These are phyloP conservation scores for Scartelaos histophorus DNA, from an alignment of 2,113 vertebrate species.

Conservation along the genomic window DNA sequence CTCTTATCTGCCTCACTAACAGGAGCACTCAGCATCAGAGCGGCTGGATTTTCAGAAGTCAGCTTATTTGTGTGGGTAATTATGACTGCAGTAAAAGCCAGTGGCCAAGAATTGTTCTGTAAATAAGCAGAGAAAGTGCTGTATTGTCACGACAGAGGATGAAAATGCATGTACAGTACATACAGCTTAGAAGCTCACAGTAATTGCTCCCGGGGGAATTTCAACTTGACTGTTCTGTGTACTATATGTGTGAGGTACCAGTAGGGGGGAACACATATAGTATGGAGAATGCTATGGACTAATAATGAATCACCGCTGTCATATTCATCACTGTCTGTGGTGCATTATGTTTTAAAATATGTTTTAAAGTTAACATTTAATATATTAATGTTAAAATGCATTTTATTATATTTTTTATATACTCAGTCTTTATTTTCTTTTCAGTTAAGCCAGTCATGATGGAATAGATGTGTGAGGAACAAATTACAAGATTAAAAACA, in stretches of 20 bases:
- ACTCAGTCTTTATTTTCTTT: too few relatives aligned
- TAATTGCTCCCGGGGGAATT: slow-evolving; percentile 65
- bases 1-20: slow-evolving; percentile 13
- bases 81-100: slow-evolving; percentile 50
- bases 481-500: too few relatives aligned
- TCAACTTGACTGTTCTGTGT: slow-evolving; percentile 8
- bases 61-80: slow-evolving; percentile 64
- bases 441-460: too few relatives aligned
- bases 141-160: slow-evolving; percentile 60
- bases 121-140: slow-evolving; percentile 53
- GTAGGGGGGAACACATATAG: too few relatives aligned
- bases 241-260: neutral
- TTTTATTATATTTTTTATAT: too few relatives aligned
- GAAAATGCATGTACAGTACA: slow-evolving; percentile 52
- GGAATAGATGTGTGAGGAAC: too few relatives aligned
- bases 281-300: too few relatives aligned
- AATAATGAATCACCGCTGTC: neutral
- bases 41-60: slow-evolving; percentile 32
- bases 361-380: too few relatives aligned
- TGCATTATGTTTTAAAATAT: too few relatives aligned
- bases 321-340: slow-evolving; percentile 59
- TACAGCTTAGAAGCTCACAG: slow-evolving; percentile 35
- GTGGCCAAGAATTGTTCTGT: slow-evolving; percentile 34
- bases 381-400: too few relatives aligned
- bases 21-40: slow-evolving; percentile 8